Base-by-base conservation (phyloP, 2,888 invertebrate species). In the Lycaena phlaeas region DNA sequence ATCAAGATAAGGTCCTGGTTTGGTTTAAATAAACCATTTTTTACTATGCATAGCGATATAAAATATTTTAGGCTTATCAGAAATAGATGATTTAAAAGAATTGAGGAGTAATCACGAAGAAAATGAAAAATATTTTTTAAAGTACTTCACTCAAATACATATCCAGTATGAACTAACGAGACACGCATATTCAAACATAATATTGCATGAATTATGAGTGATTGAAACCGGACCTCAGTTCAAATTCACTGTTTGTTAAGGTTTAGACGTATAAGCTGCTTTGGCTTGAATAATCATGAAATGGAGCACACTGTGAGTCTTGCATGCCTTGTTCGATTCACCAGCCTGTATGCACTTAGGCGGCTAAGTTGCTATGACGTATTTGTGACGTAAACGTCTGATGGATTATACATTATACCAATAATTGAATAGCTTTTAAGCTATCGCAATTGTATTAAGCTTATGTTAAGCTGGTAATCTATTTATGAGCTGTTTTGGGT, bases 201-300 rank as follows among this genome's bases (percentile, higher is more conserved):
- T n/a, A n/a, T n/a, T n/a, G n/a, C 36, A 36, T 14, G 14, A 14
- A 12, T 26, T n/a, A 6, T 26, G 14, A 18, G 18, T 6, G 3
- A 11, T 29, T 14, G 14, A 15, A n/a, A 15, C 38, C 37, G 44
- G 48, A 54, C 50, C 43, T 50, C 44, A 48, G 51, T n/a, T n/a
- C n/a, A n/a, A n/a, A 18, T 18, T 18, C 18, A 18, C 18, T 18
- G 18, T 18, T n/a, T n/a, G n/a, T n/a, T n/a, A n/a, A n/a, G n/a
- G n/a, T n/a, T n/a, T 50, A 52, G 45, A 45, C 50, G 47, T 46
- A 56, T 66, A 70, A 69, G 65, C 66, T 53, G 65, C 64, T 73
- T 70, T 67, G 54, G 59, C 63, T 62, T 59, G 63, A 66, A 60
- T 74, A 68, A 61, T 59, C 66, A 68, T 54, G 61, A 59, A 58